Conservation (phyloP, 2,888 invertebrate genomes). For the Tetrapedia diversipes region DNA sequence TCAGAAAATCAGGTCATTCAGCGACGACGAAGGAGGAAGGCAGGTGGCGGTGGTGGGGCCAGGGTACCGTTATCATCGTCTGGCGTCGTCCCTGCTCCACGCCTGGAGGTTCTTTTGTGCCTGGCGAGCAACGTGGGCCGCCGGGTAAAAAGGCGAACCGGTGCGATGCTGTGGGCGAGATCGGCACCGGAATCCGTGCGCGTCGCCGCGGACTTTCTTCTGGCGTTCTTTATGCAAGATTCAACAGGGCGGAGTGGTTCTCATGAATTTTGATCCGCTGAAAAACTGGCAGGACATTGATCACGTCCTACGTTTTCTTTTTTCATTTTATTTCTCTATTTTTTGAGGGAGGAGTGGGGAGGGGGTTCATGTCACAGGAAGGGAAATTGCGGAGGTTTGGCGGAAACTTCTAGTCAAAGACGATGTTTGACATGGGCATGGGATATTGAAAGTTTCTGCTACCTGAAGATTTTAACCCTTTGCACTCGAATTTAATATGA, state of each 20-base stretch:
- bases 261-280: slow-evolving; percentile 14
- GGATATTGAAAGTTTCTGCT: too few species aligned
- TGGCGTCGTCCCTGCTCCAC: slow-evolving; percentile 49
- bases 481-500: too few species aligned
- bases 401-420: too few species aligned
- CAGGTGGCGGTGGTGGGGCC: slow-evolving; percentile 56
- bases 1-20: slow-evolving; percentile 72
- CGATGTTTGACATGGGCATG: too few species aligned
- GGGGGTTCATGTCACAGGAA: too few species aligned
- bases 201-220: slow-evolving; percentile 24
- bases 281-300: not conserved
- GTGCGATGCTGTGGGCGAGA: slow-evolving; percentile 17
- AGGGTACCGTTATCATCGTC: slow-evolving; percentile 66
- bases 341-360: too few species aligned
- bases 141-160: slow-evolving; percentile 38
- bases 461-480: too few species aligned
- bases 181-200: slow-evolving; percentile 37
- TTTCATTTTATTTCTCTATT: too few species aligned
- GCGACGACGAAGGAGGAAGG: slow-evolving; percentile 43
- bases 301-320: not conserved
- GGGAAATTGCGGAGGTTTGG: too few species aligned
- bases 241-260: slow-evolving; percentile 12
- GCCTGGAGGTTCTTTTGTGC: slow-evolving; percentile 52
- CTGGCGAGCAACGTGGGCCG: slow-evolving; percentile 46
- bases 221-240: slow-evolving; percentile 20